These are phyloP conservation scores for Leucoraja erinaceus DNA, from an alignment of 2,113 vertebrate species.

Conservation along the genomic window DNA sequence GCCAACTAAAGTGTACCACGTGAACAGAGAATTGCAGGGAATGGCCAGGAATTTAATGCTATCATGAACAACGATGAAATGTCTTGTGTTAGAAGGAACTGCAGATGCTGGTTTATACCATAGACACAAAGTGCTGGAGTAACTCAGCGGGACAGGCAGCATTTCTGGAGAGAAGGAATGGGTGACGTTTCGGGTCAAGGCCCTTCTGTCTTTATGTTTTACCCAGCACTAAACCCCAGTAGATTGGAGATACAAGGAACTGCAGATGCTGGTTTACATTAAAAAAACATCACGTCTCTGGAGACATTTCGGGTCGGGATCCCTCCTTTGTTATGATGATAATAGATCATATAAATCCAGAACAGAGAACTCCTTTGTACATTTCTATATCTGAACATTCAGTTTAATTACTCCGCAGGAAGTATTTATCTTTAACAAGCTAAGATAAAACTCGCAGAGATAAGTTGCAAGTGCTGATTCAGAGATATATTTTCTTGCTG, in stretches of 20 bases:
- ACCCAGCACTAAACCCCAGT: too few relatives aligned
- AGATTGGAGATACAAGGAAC: too few relatives aligned
- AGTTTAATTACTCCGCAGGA: background rate
- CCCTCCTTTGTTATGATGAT: background rate
- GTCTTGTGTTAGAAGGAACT: background rate
- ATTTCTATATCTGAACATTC: background rate
- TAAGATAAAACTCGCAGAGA: background rate
- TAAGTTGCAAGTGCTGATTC: background rate
- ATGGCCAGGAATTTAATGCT: background rate
- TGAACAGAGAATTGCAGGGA: background rate
- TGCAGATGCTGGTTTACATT: too few relatives aligned
- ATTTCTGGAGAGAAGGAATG: too few relatives aligned
- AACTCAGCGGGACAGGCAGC: too few relatives aligned
- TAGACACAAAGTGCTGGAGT: too few relatives aligned
- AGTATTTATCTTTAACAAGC: background rate
- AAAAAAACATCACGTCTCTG: too few relatives aligned
- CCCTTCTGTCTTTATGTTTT: too few relatives aligned
- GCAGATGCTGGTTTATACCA: too few relatives aligned
- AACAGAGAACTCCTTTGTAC: background rate
- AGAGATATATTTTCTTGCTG: background rate
- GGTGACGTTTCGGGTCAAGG: too few relatives aligned
- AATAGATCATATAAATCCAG: background rate
- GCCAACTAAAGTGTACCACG: background rate
- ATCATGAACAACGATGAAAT: background rate
- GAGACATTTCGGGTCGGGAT: too few relatives aligned